A percentile compares a stretch with the other conserved stretches of the same genome.
These are phyloP conservation scores for Mustela erminea DNA, from an alignment of 2,797 vertebrate genomes.

Conservation along the genomic window DNA sequence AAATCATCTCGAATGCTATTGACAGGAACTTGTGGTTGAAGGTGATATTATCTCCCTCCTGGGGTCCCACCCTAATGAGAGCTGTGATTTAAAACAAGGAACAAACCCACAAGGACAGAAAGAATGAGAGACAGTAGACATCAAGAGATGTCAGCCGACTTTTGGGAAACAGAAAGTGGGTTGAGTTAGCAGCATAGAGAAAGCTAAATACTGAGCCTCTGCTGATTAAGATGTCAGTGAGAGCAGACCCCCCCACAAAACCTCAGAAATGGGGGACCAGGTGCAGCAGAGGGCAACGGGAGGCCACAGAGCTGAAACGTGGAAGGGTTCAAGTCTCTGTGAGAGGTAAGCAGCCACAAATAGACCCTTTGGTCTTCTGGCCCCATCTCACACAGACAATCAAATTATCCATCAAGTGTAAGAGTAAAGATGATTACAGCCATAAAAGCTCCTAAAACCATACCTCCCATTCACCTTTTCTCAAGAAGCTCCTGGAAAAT, in stretches of 20 bases:
- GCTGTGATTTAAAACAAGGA: background rate
- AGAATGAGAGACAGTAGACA: background rate
- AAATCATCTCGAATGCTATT: background rate
- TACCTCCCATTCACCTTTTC: background rate
- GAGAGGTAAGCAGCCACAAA: background rate
- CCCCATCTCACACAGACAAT: background rate
- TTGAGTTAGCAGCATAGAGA: background rate
- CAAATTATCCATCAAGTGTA: background rate
- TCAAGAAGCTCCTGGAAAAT: background rate
- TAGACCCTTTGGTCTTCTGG: background rate
- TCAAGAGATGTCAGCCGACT: background rate
- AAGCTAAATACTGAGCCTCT: background rate
- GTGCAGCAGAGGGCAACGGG: background rate
- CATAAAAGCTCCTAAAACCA: background rate
- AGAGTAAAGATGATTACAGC: background rate
- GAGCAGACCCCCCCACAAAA: background rate
- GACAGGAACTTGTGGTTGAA: background rate
- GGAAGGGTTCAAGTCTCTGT: background rate
- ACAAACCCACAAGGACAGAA: background rate
- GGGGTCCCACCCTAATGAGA: background rate
- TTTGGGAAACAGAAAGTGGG: background rate
- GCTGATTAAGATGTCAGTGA: background rate
- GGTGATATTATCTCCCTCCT: background rate
- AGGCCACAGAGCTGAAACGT: rapidly evolving
- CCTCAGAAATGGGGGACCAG: rapidly evolving